Percentiles rank a stretch among this genome's conserved stretches.
Evolutionary conservation across 2,888 invertebrate genomes (phyloP).

Genomic region (Drosophila putrida): DNA sequence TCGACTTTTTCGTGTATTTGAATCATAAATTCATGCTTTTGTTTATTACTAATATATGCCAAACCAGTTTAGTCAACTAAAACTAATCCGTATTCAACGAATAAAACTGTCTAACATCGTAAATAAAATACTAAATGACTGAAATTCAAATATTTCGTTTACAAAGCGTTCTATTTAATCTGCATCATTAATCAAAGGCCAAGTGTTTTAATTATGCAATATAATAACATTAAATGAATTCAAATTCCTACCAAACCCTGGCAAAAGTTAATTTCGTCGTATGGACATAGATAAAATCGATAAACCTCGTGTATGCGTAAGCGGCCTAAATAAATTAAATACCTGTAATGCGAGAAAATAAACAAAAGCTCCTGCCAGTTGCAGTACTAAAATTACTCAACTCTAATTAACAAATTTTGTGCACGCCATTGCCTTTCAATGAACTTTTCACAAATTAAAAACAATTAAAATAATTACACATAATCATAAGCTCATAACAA

Average conservation of each 20-base stretch:
- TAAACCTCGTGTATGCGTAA: slow-evolving; percentile 22
- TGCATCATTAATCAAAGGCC: slow-evolving; percentile 70
- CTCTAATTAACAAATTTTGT: slow-evolving; percentile 53
- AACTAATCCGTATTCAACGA: slow-evolving; percentile 30
- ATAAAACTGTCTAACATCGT: slow-evolving; percentile 28
- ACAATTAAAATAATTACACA: slow-evolving; percentile 58
- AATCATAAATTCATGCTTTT: slow-evolving; percentile 11
- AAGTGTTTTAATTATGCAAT: slow-evolving; percentile 58
- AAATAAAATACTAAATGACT: slow-evolving; percentile 38
- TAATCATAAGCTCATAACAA: slow-evolving; percentile 18
- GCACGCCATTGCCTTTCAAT: slow-evolving; percentile 42
- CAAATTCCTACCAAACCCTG: slow-evolving; percentile 14
- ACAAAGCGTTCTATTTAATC: slow-evolving; percentile 49
- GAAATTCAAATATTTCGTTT: slow-evolving; percentile 41
- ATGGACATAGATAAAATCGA: slow-evolving; percentile 49
- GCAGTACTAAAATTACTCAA: slow-evolving; percentile 31
- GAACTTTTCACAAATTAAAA: slow-evolving; percentile 38
- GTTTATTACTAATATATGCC: slow-evolving; percentile 14
- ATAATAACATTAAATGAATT: slow-evolving; percentile 48
- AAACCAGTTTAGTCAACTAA: slow-evolving; percentile 8
- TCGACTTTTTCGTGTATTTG: too few species aligned
- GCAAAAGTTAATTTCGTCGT: slow-evolving; percentile 49
- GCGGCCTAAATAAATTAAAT: slow-evolving; percentile 44
- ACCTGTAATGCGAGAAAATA: slow-evolving; percentile 47
- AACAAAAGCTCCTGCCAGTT: slow-evolving; percentile 44